A percentile compares a stretch with the other conserved stretches of the same genome.
phyloP scores from a whole-genome alignment of 2,888 invertebrate species.

The Gryllus longicercus region DNA sequence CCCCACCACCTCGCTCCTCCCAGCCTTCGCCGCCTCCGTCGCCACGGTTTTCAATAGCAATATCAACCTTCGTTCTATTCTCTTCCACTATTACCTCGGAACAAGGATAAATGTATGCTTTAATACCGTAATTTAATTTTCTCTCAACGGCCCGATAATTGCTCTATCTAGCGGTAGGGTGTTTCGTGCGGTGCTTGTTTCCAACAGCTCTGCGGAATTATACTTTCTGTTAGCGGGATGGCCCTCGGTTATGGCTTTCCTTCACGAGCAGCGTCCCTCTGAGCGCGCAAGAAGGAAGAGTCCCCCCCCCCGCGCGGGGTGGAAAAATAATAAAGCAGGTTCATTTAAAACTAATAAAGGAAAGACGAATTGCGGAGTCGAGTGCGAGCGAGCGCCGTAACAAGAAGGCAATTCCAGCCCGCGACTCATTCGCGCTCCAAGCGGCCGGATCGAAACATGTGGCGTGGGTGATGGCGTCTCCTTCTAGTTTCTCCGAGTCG shows the following conservation, averaged over 20 bases:
- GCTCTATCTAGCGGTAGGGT: constrained; percentile 33
- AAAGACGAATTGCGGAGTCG: neutral
- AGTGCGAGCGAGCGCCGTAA: neutral
- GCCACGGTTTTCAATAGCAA: neutral
- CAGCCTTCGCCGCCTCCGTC: neutral
- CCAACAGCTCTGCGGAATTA: neutral
- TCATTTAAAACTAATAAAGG: constrained; percentile 8
- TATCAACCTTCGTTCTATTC: constrained; percentile 9
- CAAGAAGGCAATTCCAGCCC: neutral
- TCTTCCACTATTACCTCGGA: neutral
- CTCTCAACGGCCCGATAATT: constrained; percentile 36
- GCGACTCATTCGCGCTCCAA: neutral
- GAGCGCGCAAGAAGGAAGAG: neutral
- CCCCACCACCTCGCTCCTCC: neutral
- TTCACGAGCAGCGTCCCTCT: neutral
- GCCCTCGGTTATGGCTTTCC: neutral
- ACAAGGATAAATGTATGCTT: constrained; percentile 25
- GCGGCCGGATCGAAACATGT: neutral
- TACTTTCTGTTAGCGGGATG: constrained; percentile 3
- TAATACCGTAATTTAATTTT: constrained; percentile 36
- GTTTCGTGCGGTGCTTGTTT: neutral
- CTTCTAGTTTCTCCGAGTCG: neutral
- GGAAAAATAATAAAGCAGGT: constrained; percentile 8
- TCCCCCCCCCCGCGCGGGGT: neutral
- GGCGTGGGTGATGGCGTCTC: neutral